These are phyloP conservation scores for Atta cephalotes DNA, from an alignment of 1,140 invertebrate genomes.

Conservation along the genomic window DNA sequence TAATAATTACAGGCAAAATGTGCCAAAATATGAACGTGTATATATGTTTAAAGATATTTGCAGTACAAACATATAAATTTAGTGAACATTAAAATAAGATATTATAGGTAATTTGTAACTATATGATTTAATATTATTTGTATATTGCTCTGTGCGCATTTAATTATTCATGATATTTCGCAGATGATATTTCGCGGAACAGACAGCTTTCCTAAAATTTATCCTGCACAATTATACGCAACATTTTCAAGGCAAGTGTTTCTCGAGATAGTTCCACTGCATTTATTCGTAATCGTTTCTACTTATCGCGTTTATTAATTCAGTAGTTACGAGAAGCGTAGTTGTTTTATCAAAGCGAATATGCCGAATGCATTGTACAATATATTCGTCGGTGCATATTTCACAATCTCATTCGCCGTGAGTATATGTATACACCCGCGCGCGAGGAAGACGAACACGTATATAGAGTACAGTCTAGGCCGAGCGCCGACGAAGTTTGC, in stretches of 20 bases:
- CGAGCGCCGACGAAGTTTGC: conserved; percentile 45
- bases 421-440: not conserved
- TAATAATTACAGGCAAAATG: not conserved
- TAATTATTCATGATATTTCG: conserved; percentile 26
- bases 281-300: conserved; percentile 48
- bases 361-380: conserved; percentile 65
- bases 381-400: conserved; percentile 63
- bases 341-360: conserved; percentile 67
- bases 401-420: conserved; percentile 49
- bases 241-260: conserved; percentile 40
- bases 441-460: conserved; percentile 35
- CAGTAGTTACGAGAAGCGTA: conserved; percentile 35
- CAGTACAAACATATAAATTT: not conserved
- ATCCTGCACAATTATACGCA: conserved; percentile 32
- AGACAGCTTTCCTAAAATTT: conserved; percentile 22
- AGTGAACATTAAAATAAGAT: conserved; percentile 11
- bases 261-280: conserved; percentile 1
- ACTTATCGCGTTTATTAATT: conserved; percentile 37
- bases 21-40: not conserved
- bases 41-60: not conserved
- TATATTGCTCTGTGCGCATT: not conserved
- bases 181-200: conserved; percentile 11
- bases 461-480: conserved; percentile 10
- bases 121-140: conserved; percentile 14
- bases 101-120: not conserved